Percentiles rank a stretch among this genome's conserved stretches.
Conservation (phyloP, 2,113 vertebrate species). For the Pseudois nayaur region DNA sequence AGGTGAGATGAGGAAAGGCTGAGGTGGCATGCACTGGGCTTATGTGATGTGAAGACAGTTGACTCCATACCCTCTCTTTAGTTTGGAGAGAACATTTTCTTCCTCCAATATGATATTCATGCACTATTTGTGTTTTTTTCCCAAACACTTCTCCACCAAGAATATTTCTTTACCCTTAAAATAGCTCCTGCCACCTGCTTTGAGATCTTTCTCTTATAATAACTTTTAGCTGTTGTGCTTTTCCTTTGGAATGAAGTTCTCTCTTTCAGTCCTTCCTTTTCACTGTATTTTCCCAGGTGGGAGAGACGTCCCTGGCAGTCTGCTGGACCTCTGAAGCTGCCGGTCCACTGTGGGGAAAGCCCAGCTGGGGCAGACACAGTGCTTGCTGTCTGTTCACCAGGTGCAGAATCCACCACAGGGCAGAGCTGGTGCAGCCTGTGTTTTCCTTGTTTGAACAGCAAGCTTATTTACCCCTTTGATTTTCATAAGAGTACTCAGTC, state of each 20-base stretch:
- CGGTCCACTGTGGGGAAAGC: slow-evolving; percentile 21
- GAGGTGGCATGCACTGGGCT: background rate
- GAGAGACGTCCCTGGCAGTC: background rate
- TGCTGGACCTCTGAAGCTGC: background rate
- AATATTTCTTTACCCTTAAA: slow-evolving; percentile 28
- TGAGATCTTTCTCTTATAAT: background rate
- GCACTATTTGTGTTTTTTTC: background rate
- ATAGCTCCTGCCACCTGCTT: background rate
- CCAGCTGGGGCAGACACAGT: background rate
- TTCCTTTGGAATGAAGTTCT: background rate
- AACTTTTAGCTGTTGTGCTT: slow-evolving; percentile 13
- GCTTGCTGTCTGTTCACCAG: background rate
- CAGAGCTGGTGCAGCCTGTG: background rate
- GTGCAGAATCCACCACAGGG: background rate
- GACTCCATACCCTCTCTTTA: background rate
- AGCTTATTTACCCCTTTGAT: slow-evolving; percentile 29
- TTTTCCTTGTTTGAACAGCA: background rate
- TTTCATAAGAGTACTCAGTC: background rate
- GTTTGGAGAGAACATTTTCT: slow-evolving; percentile 1
- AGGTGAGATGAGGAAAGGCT: background rate
- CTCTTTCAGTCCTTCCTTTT: background rate
- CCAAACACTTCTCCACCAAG: background rate
- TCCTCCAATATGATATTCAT: background rate
- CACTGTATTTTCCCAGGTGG: background rate
- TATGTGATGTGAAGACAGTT: background rate